Conservation (phyloP, 2,888 invertebrate genomes). For the Dynastes maya region DNA sequence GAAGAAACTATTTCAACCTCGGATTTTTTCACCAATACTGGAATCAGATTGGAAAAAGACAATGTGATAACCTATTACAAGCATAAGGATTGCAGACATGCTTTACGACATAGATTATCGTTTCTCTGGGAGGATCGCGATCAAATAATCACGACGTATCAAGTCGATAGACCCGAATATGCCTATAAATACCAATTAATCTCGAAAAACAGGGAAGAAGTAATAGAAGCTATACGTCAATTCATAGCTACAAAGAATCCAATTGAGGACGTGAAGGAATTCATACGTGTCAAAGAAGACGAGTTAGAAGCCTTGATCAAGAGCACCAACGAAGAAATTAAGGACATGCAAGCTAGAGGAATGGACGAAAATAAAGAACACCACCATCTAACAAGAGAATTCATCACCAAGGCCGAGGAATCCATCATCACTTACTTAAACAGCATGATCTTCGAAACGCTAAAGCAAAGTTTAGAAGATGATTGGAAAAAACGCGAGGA, state of each 20-base stretch:
- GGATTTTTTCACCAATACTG: conserved; percentile 41
- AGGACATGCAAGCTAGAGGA: not conserved
- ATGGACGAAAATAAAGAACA: conserved; percentile 23
- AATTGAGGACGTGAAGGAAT: conserved; percentile 49
- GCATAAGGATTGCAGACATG: conserved; percentile 11
- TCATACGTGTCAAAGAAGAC: conserved; percentile 36
- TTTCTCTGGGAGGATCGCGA: conserved; percentile 42
- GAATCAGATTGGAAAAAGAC: conserved; percentile 40
- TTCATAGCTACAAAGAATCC: conserved; percentile 47
- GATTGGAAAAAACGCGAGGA: conserved; percentile 25
- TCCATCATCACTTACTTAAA: conserved; percentile 16
- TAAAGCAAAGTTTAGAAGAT: conserved; percentile 15
- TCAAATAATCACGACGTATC: not conserved
- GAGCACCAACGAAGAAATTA: conserved; percentile 22
- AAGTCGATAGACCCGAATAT: conserved; percentile 45
- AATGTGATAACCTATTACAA: conserved; percentile 44
- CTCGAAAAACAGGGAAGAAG: not conserved
- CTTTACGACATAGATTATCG: conserved; percentile 39
- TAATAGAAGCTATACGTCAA: conserved; percentile 29
- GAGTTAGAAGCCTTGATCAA: conserved; percentile 29
- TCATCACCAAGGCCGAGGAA: conserved; percentile 6
- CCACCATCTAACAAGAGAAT: conserved; percentile 34
- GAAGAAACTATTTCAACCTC: conserved; percentile 45
- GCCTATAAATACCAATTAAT: conserved; percentile 40
- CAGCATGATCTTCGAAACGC: conserved; percentile 11